Evolutionary conservation across 2,888 invertebrate species (phyloP).

Genomic region (Amblyjoppa fuscipennis): DNA sequence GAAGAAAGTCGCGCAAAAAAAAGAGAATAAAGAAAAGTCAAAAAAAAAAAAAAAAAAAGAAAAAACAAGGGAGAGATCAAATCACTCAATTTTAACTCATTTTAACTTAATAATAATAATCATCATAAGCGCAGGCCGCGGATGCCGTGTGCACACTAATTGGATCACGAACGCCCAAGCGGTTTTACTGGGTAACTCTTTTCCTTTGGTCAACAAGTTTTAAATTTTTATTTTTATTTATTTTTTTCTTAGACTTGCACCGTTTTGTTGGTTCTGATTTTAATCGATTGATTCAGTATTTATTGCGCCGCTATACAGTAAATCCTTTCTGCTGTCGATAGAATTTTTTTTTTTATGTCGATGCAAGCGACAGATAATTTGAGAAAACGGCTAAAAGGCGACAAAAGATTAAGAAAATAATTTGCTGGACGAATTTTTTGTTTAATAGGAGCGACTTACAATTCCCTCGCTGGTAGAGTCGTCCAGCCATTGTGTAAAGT

Average conservation of each 20-base stretch:
- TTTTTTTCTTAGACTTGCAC: neutral
- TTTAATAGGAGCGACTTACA: too few species aligned
- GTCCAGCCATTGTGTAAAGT: neutral
- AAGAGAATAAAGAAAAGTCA: conserved; percentile 33
- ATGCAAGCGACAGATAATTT: too few species aligned
- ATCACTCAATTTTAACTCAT: conserved; percentile 20
- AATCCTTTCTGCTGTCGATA: neutral
- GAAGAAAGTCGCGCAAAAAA: conserved; percentile 61
- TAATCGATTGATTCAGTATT: neutral
- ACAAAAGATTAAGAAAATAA: too few species aligned
- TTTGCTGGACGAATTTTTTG: too few species aligned
- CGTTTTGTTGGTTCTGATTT: neutral
- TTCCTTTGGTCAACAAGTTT: neutral
- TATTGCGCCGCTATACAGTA: neutral
- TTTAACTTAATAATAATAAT: conserved; percentile 29
- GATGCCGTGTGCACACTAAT: conserved; percentile 40
- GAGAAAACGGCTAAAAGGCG: too few species aligned
- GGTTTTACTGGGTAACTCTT: neutral
- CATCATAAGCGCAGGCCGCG: conserved; percentile 17
- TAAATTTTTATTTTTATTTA: neutral
- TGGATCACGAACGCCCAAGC: conserved; percentile 19
- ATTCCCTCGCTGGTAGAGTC: neutral
- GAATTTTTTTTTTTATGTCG: too few species aligned
- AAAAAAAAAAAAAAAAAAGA: conserved; percentile 38
- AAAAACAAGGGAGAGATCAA: conserved; percentile 57